phyloP scores from a whole-genome alignment of 1,140 invertebrate species.

The Chelonus insularis region DNA sequence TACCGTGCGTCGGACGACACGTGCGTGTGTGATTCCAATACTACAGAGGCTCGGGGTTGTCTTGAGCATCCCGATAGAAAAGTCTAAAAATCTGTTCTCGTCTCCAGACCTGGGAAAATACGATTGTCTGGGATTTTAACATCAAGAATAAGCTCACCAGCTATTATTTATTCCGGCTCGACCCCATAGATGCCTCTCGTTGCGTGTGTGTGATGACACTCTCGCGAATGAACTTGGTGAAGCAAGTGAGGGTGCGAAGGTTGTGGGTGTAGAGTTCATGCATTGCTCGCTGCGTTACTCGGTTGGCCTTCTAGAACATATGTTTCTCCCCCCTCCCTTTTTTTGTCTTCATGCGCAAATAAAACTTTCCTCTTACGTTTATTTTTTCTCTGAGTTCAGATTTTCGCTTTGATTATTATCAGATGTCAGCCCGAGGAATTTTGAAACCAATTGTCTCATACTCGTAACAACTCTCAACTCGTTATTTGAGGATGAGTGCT shows the following conservation, averaged over 20 bases:
- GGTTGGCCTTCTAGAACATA: conserved; percentile 41
- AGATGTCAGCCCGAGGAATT: too few species aligned
- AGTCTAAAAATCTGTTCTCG: background rate
- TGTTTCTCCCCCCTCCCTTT: conserved; percentile 25
- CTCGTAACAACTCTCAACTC: background rate
- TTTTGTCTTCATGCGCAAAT: background rate
- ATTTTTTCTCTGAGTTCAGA: background rate
- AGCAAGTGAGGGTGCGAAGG: conserved; percentile 28
- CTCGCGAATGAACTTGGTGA: conserved; percentile 16
- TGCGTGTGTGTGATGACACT: conserved; percentile 17
- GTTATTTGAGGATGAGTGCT: conserved; percentile 37
- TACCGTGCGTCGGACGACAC: too few species aligned
- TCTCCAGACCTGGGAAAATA: conserved; percentile 38
- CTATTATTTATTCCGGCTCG: conserved; percentile 16
- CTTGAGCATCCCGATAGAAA: background rate
- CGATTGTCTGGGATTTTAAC: conserved; percentile 30
- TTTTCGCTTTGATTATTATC: too few species aligned
- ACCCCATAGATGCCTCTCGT: conserved; percentile 16
- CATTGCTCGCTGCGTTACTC: conserved; percentile 19
- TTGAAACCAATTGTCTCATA: too few species aligned
- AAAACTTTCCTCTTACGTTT: background rate
- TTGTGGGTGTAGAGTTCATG: conserved; percentile 24
- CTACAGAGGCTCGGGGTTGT: background rate
- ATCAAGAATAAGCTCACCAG: conserved; percentile 35
- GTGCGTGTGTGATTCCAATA: background rate